phyloP scores from a whole-genome alignment of 2,113 vertebrate species.

The Corydoras maculifer region DNA sequence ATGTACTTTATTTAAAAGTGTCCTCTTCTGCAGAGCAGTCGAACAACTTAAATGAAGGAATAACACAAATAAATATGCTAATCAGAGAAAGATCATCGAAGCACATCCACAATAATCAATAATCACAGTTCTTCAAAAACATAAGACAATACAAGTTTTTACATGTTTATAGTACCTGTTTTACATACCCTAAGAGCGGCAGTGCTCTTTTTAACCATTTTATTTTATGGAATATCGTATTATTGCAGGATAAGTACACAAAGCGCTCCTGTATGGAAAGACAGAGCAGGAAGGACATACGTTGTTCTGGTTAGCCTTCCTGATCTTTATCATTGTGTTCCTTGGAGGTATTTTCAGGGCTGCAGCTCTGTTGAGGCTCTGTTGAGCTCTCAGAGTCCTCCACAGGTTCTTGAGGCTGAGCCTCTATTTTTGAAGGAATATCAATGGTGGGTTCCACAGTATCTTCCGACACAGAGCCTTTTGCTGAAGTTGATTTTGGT shows the following conservation, averaged over 20 bases:
- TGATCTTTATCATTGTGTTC: conserved; percentile 32
- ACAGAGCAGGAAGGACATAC: neutral
- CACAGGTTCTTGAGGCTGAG: conserved; percentile 21
- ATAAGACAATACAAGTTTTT: conserved; percentile 14
- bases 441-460: conserved; percentile 22
- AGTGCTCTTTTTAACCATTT: conserved; percentile 13
- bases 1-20: conserved; percentile 27
- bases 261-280: neutral
- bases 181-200: conserved; percentile 31
- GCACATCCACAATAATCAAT: conserved; percentile 3
- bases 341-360: conserved; percentile 23
- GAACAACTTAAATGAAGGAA: conserved; percentile 5
- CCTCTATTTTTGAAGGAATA: conserved; percentile 22
- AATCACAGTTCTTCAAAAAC: neutral
- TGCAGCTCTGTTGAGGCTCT: conserved; percentile 4
- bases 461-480: conserved; percentile 31
- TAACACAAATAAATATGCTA: conserved; percentile 31
- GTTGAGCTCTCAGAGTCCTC: conserved; percentile 21
- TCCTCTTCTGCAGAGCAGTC: conserved; percentile 14
- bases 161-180: conserved; percentile 25
- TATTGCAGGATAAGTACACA: conserved; percentile 33
- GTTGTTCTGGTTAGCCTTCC: conserved; percentile 27
- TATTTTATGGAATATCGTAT: conserved; percentile 22
- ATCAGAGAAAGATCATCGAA: neutral
- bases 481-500: conserved; percentile 19